Base-by-base conservation (phyloP, 2,113 vertebrate genomes). In the Channa maculata region DNA sequence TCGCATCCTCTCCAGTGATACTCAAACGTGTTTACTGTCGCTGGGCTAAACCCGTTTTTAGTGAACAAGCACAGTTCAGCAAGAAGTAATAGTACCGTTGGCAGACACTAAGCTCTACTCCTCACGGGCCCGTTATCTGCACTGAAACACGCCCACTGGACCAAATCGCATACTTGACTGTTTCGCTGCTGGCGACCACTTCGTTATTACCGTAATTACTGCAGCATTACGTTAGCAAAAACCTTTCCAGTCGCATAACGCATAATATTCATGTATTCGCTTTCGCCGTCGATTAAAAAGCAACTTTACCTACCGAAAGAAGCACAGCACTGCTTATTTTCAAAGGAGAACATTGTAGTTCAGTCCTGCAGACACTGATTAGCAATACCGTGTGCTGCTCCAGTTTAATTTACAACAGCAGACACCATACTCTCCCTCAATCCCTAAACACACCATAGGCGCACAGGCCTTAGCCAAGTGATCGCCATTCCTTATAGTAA, bases 71-170 rank as follows among this genome's bases (percentile, higher is more conserved):
- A 24, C 24, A 24, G 24, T 24, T 24, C 24, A 24, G 24, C 24
- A 24, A 24, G 6, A 44, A 61, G 8, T 55, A 24, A 24, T 24
- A 24, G 24, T 24, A 24, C 24, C 24, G 24, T 24, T 24, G 24
- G 24, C 24, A 24, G 24, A 24, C 24, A 24, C 24, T 1, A 24
- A 24, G 24, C 24, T 69, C 15, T 50, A 52, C 37, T 68, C 58
- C 34, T 75, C 59, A 3, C 51, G 48, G 79, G 85, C 68, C 89
- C 87, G 88, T 91, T 92, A 91, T 57, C 45, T 33, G 66, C 11
- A 64, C 4, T 37, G 86, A 87, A 77, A 80, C 91, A 92, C 91
- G 85, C 91, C 90, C 86, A 75, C 79, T 33, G 38, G 4, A 5
- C 46, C 75, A 52, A 65, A 44, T n/a, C 33, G 75, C 78, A 71